Conservation (phyloP, 2,888 invertebrate species). For the Euplagia quadripunctaria region DNA sequence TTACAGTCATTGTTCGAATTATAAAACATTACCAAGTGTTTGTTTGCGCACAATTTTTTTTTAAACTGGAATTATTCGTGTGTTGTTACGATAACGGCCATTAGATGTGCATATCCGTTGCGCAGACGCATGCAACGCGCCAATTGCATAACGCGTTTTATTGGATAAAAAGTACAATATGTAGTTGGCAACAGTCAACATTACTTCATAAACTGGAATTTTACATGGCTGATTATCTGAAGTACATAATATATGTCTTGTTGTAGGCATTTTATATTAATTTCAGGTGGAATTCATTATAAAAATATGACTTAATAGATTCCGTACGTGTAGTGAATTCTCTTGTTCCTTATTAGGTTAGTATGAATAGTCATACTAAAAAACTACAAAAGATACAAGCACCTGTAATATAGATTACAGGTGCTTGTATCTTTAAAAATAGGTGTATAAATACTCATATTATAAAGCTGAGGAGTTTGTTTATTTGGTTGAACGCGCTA, state of each 20-base stretch:
- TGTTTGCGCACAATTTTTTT: background rate
- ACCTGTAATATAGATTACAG: too few species aligned
- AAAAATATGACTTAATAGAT: too few species aligned
- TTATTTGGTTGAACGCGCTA: too few species aligned
- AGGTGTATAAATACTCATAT: too few species aligned
- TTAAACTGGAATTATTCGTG: background rate
- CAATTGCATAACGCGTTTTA: constrained; percentile 37
- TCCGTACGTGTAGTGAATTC: too few species aligned
- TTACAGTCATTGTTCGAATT: background rate
- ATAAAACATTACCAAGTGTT: background rate
- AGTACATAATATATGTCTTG: background rate
- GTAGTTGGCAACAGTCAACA: background rate
- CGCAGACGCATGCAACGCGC: constrained; percentile 27
- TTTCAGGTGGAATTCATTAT: background rate
- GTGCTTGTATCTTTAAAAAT: too few species aligned
- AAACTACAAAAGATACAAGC: too few species aligned
- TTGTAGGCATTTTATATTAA: background rate
- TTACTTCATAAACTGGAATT: background rate
- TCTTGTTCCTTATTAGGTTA: too few species aligned
- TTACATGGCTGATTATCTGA: background rate
- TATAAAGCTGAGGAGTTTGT: too few species aligned
- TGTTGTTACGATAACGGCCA: constrained; percentile 17
- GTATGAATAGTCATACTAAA: too few species aligned
- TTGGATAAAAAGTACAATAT: background rate
- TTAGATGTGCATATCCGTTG: constrained; percentile 38